Evolutionary conservation across 2,113 vertebrate species (phyloP), one percentile per base, ranked within the genome.

Genomic region (Boulengeromyrus knoepffleri): DNA sequence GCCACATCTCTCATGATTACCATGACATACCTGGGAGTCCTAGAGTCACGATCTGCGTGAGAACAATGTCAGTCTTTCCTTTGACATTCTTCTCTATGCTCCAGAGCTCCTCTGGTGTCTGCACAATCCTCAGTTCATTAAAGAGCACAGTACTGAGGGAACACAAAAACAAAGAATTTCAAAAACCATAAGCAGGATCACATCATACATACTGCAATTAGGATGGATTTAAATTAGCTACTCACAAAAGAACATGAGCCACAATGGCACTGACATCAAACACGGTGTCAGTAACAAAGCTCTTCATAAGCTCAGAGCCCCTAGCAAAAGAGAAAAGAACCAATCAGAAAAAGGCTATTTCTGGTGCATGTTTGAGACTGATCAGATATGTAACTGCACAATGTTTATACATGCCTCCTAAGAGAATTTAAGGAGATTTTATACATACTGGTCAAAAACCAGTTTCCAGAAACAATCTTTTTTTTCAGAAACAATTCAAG

Each of bases 191-290:
- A 87, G 24, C 5, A 50, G 85, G 24, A 84, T 49, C 49, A 87
- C 10, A 52, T 13, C 85, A 53, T 17, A 50, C 46, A 85, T n/a
- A 47, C 8, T 42, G 21, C 7, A n/a, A 42, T 3, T 80, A 80
- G 3, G 36, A 42, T 80, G 27, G 15, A 77, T 39, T 77, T 27
- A 70, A 80, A 80, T 80, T 42, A 80, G 74, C 74, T 94, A 97
- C 98, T 99, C 91, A 99, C 98, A 99, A 99, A 27, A 99, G 92
- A 83, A 98, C 94, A 17, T 99, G 98, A 3, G 98, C 97, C 0
- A 99, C 94, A 0, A 99, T 95, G 92, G 99, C 97, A 91, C 98
- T 95, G 88, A 97, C 95, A 0, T 98, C 97, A 90, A 99, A 99
- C 89, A 99, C 95, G 0, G 97, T 96, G 74, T 99, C 97, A 0